These are phyloP conservation scores for Leptoteleia sp. DNA, from an alignment of 1,140 invertebrate species.

Conservation along the genomic window DNA sequence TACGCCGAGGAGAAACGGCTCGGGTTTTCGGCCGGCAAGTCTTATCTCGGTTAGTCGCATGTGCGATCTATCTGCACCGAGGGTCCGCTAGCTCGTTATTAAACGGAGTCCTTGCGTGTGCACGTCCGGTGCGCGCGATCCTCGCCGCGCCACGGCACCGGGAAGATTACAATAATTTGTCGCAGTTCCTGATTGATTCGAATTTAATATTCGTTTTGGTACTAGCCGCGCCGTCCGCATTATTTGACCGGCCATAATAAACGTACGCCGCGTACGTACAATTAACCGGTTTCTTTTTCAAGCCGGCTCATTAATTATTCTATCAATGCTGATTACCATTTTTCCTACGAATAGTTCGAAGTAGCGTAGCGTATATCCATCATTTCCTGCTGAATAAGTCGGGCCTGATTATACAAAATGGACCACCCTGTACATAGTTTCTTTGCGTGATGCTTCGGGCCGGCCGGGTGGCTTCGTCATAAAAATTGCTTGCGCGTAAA, in stretches of 20 bases:
- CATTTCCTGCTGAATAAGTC: constrained; percentile 64
- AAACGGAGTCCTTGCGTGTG: constrained; percentile 71
- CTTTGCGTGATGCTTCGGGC: constrained; percentile 78
- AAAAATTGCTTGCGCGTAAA: constrained; percentile 81
- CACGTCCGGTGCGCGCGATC: constrained; percentile 57
- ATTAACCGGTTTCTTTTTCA: constrained; percentile 62
- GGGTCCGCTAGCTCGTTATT: constrained; percentile 67
- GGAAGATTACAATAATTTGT: constrained; percentile 55
- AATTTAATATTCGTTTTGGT: constrained; percentile 36
- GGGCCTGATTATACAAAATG: constrained; percentile 61
- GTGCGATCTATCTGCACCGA: constrained; percentile 67
- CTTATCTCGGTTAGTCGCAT: constrained; percentile 74
- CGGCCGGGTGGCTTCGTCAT: constrained; percentile 77
- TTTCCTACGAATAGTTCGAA: constrained; percentile 58
- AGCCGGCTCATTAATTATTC: constrained; percentile 59
- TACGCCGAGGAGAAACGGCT: constrained; percentile 56
- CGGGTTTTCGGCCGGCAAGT: constrained; percentile 64
- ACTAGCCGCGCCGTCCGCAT: neutral
- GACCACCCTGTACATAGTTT: constrained; percentile 68
- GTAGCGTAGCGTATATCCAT: constrained; percentile 60
- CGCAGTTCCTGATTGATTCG: constrained; percentile 44
- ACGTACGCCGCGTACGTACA: constrained; percentile 32
- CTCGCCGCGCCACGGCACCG: constrained; percentile 22
- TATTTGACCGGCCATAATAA: constrained; percentile 31
- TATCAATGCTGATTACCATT: constrained; percentile 61